Base-by-base conservation (phyloP, 2,888 invertebrate genomes). In the Perithous albicinctus region DNA sequence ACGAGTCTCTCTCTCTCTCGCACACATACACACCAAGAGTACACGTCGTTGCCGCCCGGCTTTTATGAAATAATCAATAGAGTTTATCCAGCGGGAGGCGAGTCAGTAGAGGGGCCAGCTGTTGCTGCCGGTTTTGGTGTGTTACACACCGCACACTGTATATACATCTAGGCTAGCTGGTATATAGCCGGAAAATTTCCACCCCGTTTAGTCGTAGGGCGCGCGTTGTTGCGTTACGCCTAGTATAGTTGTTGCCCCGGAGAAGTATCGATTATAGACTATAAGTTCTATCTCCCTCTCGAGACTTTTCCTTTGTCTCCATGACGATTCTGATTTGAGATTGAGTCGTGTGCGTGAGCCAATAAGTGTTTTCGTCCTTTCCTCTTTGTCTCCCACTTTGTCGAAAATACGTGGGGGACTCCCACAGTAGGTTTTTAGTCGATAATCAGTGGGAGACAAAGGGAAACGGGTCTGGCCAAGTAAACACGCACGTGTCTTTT, bases 41-140 rank as follows among this genome's bases (percentile, higher is more conserved):
- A 67, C 61, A 61, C 54, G 61, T 67, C 38, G 77, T 73, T 81
- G 72, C 48, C 46, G 56, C 15, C 48, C 66, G 66, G 77, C 18
- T 81, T 77, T 78, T 78, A 81, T 78, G 81, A 81, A 81, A 81
- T 78, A 81, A 81, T 81, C 81, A 78, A 81, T 78, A 81, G 78
- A 74, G 81, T 81, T 80, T 77, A 73, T 66, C 41, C 66, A 38
- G 70, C 64, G 56, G 35, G 64, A 43, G 59, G 72, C 38, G 56
- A 70, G 69, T 80, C 56, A 54, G 54, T n/a, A 61, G n/a, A n/a
- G 63, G 69, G 64, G 80, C 80, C 80, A 80, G 80, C 80, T 80
- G 80, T 80, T 80, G 80, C 75, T 80, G 72, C 72, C 48, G 56
- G 46, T 72, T 59, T 59, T 18, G 59, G 38, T 56, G 56, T 26